phyloP scores from a whole-genome alignment of 2,888 invertebrate species.

The Stenichneumon culpator region DNA sequence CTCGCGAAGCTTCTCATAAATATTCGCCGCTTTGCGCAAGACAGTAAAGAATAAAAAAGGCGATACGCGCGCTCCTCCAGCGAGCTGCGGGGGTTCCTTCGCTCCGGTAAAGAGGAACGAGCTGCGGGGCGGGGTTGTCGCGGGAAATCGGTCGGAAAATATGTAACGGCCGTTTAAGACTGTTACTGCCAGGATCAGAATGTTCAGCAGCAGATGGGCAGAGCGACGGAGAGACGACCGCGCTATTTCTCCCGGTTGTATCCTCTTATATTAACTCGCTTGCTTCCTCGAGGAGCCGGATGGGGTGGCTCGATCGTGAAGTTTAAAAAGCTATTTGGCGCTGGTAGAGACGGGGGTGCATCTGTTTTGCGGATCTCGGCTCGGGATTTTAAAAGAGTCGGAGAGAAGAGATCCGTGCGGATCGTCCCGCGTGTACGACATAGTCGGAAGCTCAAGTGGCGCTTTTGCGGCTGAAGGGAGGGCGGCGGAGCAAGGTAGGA shows the following conservation, averaged over 20 bases:
- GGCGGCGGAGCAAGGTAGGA: slow-evolving; percentile 49
- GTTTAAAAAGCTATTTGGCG: slow-evolving; percentile 82
- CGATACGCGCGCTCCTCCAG: slow-evolving; percentile 37
- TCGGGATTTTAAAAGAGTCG: slow-evolving; percentile 62
- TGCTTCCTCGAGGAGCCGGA: slow-evolving; percentile 64
- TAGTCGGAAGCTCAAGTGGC: slow-evolving; percentile 32
- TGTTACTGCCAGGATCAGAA: slow-evolving; percentile 79
- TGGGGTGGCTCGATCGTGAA: slow-evolving; percentile 63
- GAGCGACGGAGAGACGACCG: slow-evolving; percentile 56
- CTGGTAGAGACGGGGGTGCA: slow-evolving; percentile 77
- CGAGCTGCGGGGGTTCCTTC: slow-evolving; percentile 47
- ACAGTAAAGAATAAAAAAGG: slow-evolving; percentile 36
- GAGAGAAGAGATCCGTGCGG: slow-evolving; percentile 32
- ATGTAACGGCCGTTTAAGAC: slow-evolving; percentile 79
- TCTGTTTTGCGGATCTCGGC: slow-evolving; percentile 79
- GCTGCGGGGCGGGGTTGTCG: slow-evolving; percentile 46
- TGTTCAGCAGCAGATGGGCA: slow-evolving; percentile 69
- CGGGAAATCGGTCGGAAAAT: slow-evolving; percentile 79
- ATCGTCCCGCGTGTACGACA: slow-evolving; percentile 37
- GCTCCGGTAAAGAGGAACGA: slow-evolving; percentile 19
- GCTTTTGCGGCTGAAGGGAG: slow-evolving; percentile 40
- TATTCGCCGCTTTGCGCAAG: slow-evolving; percentile 71
- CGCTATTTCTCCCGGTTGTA: slow-evolving; percentile 57
- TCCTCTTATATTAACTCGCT: slow-evolving; percentile 70
- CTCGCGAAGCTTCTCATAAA: slow-evolving; percentile 75